A percentile compares a stretch with the other conserved stretches of the same genome.
Evolutionary conservation across 53 echinoderm and acorn worm species (phyloP).

Genomic region (Holothuria scabra): DNA sequence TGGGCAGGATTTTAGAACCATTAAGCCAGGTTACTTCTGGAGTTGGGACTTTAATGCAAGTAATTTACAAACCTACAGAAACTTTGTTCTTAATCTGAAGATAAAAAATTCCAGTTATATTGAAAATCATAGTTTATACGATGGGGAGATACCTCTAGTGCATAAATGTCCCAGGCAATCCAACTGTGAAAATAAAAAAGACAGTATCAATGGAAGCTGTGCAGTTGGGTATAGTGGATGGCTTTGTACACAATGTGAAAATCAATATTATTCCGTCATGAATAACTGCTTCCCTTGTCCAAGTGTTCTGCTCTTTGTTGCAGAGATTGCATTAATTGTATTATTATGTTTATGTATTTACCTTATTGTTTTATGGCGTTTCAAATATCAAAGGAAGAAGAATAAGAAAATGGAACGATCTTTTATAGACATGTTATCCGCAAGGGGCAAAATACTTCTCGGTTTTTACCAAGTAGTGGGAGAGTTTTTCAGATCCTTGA

Average conservation of each 20-base stretch:
- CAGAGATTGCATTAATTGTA: neutral
- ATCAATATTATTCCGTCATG: neutral
- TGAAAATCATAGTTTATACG: neutral
- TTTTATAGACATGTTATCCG: neutral
- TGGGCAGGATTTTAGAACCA: conserved; percentile 44
- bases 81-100: neutral
- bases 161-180: neutral
- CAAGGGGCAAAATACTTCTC: conserved; percentile 14
- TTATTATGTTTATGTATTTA: no score
- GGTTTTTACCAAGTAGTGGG: conserved; percentile 32
- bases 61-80: neutral
- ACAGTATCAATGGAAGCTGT: neutral
- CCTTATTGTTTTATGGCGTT: no score
- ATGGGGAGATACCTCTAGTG: neutral
- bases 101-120: neutral
- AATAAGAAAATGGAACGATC: neutral
- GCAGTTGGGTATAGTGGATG: neutral
- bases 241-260: neutral
- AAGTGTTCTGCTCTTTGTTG: neutral
- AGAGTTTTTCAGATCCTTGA: neutral
- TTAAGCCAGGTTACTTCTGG: conserved; percentile 63
- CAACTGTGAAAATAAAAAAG: neutral
- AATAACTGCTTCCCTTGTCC: neutral
- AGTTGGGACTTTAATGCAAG: conserved; percentile 44
- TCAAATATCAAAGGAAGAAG: no score